Percentiles rank a stretch among this genome's conserved stretches.
Conservation (phyloP, 2,888 invertebrate genomes). For the Platynereis dumerilii region DNA sequence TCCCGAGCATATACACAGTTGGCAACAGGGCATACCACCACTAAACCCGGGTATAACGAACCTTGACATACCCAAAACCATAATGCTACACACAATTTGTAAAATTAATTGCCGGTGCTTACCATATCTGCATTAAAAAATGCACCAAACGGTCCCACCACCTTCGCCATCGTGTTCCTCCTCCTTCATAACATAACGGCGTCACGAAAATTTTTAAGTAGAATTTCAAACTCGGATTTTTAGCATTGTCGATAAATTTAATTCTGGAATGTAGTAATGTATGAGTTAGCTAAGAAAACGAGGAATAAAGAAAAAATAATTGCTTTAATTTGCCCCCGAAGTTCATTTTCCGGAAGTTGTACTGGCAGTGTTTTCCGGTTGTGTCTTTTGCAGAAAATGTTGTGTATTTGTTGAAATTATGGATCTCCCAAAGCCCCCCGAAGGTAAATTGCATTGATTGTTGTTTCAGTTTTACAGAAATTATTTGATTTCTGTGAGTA, state of each 20-base stretch:
- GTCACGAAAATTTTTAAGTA: no score
- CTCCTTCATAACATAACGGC: slow-evolving; percentile 5
- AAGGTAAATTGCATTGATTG: slow-evolving; percentile 19
- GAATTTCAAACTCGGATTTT: no score
- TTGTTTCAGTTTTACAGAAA: background rate
- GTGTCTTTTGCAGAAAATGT: background rate
- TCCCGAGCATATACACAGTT: no score
- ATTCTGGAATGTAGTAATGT: no score
- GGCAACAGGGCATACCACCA: no score
- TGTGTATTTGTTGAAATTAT: background rate
- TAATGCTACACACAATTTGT: background rate
- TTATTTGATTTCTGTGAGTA: no score
- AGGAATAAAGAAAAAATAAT: no score
- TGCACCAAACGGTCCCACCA: slow-evolving; percentile 29
- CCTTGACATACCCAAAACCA: background rate
- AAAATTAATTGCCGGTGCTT: slow-evolving; percentile 8
- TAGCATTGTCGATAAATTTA: no score
- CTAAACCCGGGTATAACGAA: background rate
- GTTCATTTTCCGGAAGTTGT: background rate
- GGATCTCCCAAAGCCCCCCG: slow-evolving; percentile 26
- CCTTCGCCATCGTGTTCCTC: slow-evolving; percentile 26
- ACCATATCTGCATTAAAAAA: slow-evolving; percentile 9
- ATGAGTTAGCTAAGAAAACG: no score
- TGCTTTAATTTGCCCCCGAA: no score
- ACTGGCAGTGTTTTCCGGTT: background rate